phyloP scores from a whole-genome alignment of 1,140 invertebrate species.

The Bathynomus jamesi region DNA sequence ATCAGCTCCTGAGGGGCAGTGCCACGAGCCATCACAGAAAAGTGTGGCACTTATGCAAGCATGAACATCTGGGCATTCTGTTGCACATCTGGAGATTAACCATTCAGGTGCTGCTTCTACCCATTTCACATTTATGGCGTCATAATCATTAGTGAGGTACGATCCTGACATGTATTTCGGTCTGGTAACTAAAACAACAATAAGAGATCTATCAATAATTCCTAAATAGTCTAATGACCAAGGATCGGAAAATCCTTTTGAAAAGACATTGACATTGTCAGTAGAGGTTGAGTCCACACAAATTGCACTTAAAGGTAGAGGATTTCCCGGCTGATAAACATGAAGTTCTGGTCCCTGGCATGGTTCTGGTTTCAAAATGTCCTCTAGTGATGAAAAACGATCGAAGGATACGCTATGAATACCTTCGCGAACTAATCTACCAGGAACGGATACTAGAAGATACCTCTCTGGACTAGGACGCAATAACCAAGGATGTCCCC shows the following conservation, averaged over 20 bases:
- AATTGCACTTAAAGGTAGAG: slow-evolving; percentile 27
- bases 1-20: slow-evolving; percentile 33
- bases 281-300: slow-evolving; percentile 30
- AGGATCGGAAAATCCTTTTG: slow-evolving; percentile 30
- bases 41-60: slow-evolving; percentile 34
- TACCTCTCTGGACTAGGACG: slow-evolving; percentile 24
- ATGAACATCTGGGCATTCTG: slow-evolving; percentile 32
- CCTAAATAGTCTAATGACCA: slow-evolving; percentile 31
- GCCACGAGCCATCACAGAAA: slow-evolving; percentile 36
- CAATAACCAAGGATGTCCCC: slow-evolving; percentile 34
- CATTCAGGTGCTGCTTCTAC: slow-evolving; percentile 30
- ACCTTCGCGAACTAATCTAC: slow-evolving; percentile 25
- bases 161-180: slow-evolving; percentile 23
- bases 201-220: slow-evolving; percentile 21
- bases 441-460: slow-evolving; percentile 31
- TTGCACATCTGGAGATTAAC: slow-evolving; percentile 25
- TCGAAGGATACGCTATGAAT: slow-evolving; percentile 23
- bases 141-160: neutral
- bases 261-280: slow-evolving; percentile 33
- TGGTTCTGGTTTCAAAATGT: slow-evolving; percentile 12
- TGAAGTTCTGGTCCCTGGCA: slow-evolving; percentile 32
- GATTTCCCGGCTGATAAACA: slow-evolving; percentile 34
- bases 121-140: slow-evolving; percentile 24
- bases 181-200: slow-evolving; percentile 27
- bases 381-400: slow-evolving; percentile 16